Evolutionary conservation across 2,888 invertebrate genomes (phyloP), one percentile per base, ranked within the genome.

Genomic region (Nomada ruficornis): DNA sequence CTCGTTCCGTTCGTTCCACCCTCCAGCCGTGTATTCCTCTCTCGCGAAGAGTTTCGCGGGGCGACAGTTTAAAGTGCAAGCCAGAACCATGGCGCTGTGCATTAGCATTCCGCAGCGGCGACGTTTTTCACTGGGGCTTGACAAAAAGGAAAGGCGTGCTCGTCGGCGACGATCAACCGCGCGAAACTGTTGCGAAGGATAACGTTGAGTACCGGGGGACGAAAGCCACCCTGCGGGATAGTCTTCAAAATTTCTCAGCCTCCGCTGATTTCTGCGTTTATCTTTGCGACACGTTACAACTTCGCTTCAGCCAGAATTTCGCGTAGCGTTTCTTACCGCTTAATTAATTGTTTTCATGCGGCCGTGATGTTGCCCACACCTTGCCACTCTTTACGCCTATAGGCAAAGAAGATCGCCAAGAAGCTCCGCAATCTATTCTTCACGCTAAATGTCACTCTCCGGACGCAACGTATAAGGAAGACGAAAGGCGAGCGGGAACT

Each of bases 61-160:
- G 65, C 78, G 78, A 88, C 83, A 86, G 80, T 75, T 88, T 87
- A 86, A 84, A 79, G 82, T 73, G 84, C 86, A 77, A 85, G 85
- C 72, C 70, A 74, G 74, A 84, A 78, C 67, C 71, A 23, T 69
- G 80, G 60, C 79, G 77, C 63, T 72, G 80, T 86, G 77, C 89
- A 88, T 88, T 88, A 88, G 89, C 88, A 88, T 89, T 88, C 82
- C 84, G 86, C 78, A 89, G 84, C 86, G 78, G 88, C 81, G 82
- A 80, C 86, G 89, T 88, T 88, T 88, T 86, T 88, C 86, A 84
- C 82, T 59, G 59, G 50, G 80, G 63, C 84, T 67, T 78, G 86
- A 76, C 87, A 89, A 83, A 88, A 87, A 83, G 79, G 69, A 77
- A 54, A 87, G 62, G 69, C 64, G 60, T 63, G 77, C 76, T 69